These are phyloP conservation scores for Drosophila neocordata DNA, from an alignment of 1,140 invertebrate species.

Conservation along the genomic window DNA sequence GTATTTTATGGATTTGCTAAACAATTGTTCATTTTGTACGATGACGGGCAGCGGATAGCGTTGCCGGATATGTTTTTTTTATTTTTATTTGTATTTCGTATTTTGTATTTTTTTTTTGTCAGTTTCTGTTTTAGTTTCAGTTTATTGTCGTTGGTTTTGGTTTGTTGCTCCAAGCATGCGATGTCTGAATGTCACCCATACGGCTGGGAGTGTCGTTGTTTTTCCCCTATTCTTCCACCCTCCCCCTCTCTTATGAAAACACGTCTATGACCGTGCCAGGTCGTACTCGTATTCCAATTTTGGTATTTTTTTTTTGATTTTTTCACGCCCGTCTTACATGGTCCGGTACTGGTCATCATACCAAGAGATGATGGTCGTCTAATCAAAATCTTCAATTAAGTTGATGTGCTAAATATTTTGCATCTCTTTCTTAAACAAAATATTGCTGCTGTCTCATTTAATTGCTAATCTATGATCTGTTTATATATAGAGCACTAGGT, in stretches of 20 bases:
- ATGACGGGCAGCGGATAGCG: neutral
- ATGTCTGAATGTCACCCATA: slow-evolving; percentile 9
- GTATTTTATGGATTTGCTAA: slow-evolving; percentile 6
- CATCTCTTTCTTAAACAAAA: neutral
- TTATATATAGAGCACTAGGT: neutral
- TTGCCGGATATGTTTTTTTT: slow-evolving; percentile 6
- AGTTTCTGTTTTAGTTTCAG: neutral
- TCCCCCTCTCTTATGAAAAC: too few relatives aligned
- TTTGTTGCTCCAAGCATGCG: slow-evolving; percentile 1
- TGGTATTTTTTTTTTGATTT: too few relatives aligned
- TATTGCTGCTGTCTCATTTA: neutral
- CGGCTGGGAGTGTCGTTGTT: neutral
- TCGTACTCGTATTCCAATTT: neutral
- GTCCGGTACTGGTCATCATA: neutral
- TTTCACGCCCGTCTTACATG: slow-evolving; percentile 9
- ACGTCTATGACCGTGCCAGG: neutral
- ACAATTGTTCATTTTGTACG: neutral
- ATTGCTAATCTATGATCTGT: neutral
- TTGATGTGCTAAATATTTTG: neutral
- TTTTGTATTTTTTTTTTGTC: neutral
- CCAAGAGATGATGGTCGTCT: neutral
- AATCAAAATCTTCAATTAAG: slow-evolving; percentile 1
- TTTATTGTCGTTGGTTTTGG: neutral
- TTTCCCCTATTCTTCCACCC: neutral
- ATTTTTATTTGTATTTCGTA: neutral